phyloP scores from a whole-genome alignment of 2,888 invertebrate species.

The Polymixis lichenea region DNA sequence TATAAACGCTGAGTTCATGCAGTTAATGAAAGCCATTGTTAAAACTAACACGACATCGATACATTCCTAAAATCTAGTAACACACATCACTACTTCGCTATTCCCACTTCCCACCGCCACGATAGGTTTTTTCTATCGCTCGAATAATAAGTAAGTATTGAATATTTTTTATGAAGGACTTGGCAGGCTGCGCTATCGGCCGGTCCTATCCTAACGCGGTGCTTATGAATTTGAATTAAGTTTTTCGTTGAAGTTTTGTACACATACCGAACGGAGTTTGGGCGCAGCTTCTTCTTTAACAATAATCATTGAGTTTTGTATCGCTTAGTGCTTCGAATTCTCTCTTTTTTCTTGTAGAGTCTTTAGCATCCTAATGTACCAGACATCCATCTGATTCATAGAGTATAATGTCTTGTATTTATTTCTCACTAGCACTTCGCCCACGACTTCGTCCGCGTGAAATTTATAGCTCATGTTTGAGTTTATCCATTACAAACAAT shows the following conservation, averaged over 20 bases:
- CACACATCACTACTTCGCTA: slow-evolving; percentile 67
- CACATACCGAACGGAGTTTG: slow-evolving; percentile 30
- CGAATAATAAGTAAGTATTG: slow-evolving; percentile 79
- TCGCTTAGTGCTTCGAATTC: slow-evolving; percentile 3
- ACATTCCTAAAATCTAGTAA: slow-evolving; percentile 12
- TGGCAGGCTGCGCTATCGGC: slow-evolving; percentile 74
- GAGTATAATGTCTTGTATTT: background rate
- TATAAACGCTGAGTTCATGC: slow-evolving; percentile 3
- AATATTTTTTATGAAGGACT: slow-evolving; percentile 75
- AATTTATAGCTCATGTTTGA: too few species aligned
- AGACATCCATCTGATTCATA: background rate
- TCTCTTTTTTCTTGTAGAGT: background rate
- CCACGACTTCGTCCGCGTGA: too few species aligned
- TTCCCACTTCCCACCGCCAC: slow-evolving; percentile 75
- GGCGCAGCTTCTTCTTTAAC: slow-evolving; percentile 3
- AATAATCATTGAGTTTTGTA: slow-evolving; percentile 2
- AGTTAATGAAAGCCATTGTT: slow-evolving; percentile 23
- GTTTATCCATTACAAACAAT: too few species aligned
- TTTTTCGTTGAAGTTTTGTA: slow-evolving; percentile 55
- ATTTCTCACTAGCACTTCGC: background rate
- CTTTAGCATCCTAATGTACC: background rate
- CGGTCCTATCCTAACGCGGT: slow-evolving; percentile 71
- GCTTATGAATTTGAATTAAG: slow-evolving; percentile 65
- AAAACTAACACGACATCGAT: slow-evolving; percentile 28
- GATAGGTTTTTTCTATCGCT: slow-evolving; percentile 75